Evolutionary conservation across 2,797 vertebrate species (phyloP).

Genomic region (Agapornis canus): DNA sequence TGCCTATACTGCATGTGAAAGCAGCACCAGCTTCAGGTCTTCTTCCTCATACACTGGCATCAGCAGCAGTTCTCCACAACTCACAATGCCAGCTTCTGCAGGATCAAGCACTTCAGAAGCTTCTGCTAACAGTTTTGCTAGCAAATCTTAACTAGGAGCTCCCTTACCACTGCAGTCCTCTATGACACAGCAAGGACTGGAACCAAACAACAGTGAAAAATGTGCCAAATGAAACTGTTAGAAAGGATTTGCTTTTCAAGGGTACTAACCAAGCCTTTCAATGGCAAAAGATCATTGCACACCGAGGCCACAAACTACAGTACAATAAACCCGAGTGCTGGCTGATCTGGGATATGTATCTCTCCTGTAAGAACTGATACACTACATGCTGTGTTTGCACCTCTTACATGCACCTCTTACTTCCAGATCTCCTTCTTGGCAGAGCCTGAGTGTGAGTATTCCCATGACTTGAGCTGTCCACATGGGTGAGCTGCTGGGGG

Average conservation of each 20-base stretch:
- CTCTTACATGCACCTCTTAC: background rate
- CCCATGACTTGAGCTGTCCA: background rate
- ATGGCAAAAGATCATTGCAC: background rate
- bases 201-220: background rate
- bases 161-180: background rate
- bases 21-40: background rate
- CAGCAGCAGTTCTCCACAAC: background rate
- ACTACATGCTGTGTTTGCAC: background rate
- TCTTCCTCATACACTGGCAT: background rate
- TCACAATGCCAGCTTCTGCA: background rate
- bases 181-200: background rate
- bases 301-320: background rate
- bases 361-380: background rate
- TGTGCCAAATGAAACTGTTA: background rate
- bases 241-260: background rate
- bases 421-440: background rate
- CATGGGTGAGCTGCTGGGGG: accelerated
- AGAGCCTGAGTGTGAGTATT: background rate
- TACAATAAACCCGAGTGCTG: background rate
- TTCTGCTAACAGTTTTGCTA: background rate
- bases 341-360: background rate
- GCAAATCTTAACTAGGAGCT: background rate
- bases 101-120: background rate
- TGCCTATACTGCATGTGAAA: background rate
- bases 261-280: background rate